A percentile compares a stretch with the other conserved stretches of the same genome.
Conservation (phyloP, 2,888 invertebrate genomes). For the Escarpia spicata region DNA sequence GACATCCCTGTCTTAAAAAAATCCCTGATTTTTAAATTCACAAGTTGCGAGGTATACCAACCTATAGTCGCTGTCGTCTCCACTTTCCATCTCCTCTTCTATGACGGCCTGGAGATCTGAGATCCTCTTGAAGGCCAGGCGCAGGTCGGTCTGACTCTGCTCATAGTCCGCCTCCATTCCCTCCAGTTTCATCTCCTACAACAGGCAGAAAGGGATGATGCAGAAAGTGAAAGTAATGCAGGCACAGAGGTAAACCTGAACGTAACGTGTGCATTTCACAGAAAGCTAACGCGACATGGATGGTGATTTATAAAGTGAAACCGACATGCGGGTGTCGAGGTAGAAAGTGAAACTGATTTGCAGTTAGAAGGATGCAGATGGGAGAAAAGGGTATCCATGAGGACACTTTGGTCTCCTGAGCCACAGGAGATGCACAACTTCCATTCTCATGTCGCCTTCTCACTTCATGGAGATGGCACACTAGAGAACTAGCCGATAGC, state of each 20-base stretch:
- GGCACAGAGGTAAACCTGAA: background rate
- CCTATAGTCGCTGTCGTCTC: conserved; percentile 36
- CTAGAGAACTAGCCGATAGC: too few species aligned
- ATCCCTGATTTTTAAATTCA: too few species aligned
- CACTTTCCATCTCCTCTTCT: conserved; percentile 71
- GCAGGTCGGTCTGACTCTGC: conserved; percentile 74
- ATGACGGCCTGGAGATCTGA: conserved; percentile 92
- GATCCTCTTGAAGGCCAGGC: conserved; percentile 87
- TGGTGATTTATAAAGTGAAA: background rate
- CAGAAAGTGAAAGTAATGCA: background rate
- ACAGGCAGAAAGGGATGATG: background rate
- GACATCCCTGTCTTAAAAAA: too few species aligned
- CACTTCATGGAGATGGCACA: too few species aligned
- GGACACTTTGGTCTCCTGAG: too few species aligned
- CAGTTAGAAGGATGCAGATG: too few species aligned
- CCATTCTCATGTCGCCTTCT: too few species aligned
- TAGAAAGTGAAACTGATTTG: background rate
- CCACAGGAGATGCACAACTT: too few species aligned
- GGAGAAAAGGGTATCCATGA: too few species aligned
- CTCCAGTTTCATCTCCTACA: conserved; percentile 63
- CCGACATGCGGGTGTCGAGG: background rate
- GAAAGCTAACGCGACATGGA: background rate
- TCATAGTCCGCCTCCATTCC: conserved; percentile 65
- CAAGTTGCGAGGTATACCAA: background rate
- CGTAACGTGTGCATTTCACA: background rate